These are phyloP conservation scores for Drosophila tanythrix DNA, from an alignment of 2,888 invertebrate species.

Conservation along the genomic window DNA sequence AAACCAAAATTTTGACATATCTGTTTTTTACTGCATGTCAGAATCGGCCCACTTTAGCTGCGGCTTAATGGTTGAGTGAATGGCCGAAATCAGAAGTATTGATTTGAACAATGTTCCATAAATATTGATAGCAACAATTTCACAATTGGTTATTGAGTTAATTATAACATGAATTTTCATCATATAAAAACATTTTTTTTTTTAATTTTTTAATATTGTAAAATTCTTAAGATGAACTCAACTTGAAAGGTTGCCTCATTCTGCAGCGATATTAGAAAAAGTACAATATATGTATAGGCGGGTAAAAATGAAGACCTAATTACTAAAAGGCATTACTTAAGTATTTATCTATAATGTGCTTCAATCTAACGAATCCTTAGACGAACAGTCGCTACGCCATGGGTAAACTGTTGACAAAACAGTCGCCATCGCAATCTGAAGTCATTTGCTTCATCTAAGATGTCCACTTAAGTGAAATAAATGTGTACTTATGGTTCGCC, in stretches of 20 bases:
- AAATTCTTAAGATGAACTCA: neutral
- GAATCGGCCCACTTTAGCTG: neutral
- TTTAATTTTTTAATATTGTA: neutral
- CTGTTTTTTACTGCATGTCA: neutral
- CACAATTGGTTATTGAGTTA: neutral
- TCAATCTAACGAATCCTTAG: neutral
- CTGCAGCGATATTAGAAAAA: neutral
- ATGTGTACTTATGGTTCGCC: conserved; percentile 57
- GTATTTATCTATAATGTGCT: neutral
- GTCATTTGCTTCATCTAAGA: conserved; percentile 49
- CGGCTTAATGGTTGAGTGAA: no score
- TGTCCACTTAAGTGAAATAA: conserved; percentile 74
- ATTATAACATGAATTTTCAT: neutral
- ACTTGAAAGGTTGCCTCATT: neutral
- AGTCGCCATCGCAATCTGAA: conserved; percentile 19
- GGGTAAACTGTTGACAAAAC: conserved; percentile 2
- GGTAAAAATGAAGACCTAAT: neutral
- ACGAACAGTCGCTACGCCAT: neutral
- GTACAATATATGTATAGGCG: neutral
- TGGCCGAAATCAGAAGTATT: no score
- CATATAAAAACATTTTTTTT: no score
- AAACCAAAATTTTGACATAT: neutral
- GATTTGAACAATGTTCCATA: no score
- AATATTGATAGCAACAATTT: no score
- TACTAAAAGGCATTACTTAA: neutral